Percentiles rank a stretch among this genome's conserved stretches.
Evolutionary conservation across 2,113 vertebrate species (phyloP).

Genomic region (Onychostoma macrolepis): DNA sequence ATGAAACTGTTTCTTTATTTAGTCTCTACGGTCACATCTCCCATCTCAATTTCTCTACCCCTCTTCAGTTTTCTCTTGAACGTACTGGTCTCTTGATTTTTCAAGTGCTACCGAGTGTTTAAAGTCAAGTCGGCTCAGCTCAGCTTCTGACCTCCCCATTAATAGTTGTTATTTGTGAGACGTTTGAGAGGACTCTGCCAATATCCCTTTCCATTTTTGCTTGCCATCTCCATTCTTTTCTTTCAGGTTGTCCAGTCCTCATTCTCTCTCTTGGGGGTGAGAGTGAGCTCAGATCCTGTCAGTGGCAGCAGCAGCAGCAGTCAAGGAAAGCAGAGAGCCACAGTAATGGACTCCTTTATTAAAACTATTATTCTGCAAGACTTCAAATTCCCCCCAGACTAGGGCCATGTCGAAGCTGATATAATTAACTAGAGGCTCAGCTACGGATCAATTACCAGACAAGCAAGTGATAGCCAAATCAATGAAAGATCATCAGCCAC

Average conservation of each 20-base stretch:
- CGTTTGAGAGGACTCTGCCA: slow-evolving; percentile 91
- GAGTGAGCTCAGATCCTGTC: slow-evolving; percentile 36
- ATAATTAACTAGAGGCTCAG: slow-evolving; percentile 99
- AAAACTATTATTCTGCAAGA: slow-evolving; percentile 99
- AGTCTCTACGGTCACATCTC: not conserved
- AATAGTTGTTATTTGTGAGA: slow-evolving; percentile 98
- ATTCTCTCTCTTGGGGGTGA: slow-evolving; percentile 59
- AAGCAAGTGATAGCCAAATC: slow-evolving; percentile 99
- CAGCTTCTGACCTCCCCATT: slow-evolving; percentile 93
- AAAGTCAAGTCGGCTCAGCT: slow-evolving; percentile 88
- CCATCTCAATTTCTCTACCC: slow-evolving; percentile 57
- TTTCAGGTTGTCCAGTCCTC: slow-evolving; percentile 61
- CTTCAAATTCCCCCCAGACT: slow-evolving; percentile 91
- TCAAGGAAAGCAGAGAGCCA: slow-evolving; percentile 80
- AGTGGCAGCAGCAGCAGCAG: slow-evolving; percentile 30
- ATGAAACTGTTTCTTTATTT: not conserved
- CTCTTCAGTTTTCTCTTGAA: slow-evolving; percentile 71
- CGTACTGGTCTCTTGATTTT: slow-evolving; percentile 93
- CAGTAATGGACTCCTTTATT: slow-evolving; percentile 97
- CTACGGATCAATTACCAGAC: slow-evolving; percentile 99
- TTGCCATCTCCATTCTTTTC: slow-evolving; percentile 48
- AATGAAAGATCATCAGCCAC: slow-evolving; percentile 99
- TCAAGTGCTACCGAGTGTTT: slow-evolving; percentile 95
- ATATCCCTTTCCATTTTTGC: slow-evolving; percentile 41
- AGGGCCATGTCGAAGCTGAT: slow-evolving; percentile 98